Conservation (phyloP, 2,888 invertebrate genomes). For the Theretra japonica region DNA sequence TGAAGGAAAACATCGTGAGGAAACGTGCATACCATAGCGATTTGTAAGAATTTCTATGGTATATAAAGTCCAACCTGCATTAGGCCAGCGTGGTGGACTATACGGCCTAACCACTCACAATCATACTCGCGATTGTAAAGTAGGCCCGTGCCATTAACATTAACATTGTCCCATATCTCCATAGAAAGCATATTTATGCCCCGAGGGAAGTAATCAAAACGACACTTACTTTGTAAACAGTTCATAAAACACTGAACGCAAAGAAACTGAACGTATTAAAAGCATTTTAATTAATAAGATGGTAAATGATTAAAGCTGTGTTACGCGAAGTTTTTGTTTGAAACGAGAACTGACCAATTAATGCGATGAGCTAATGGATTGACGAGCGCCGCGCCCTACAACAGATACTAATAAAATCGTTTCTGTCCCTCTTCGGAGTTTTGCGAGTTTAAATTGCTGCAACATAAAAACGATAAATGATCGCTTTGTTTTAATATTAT, state of each 20-base stretch:
- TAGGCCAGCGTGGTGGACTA: no score
- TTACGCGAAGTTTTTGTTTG: constrained; percentile 8
- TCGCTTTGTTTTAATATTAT: not conserved
- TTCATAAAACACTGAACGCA: not conserved
- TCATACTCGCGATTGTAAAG: no score
- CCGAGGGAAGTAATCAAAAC: not conserved
- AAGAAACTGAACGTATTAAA: not conserved
- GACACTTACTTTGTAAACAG: constrained; percentile 14
- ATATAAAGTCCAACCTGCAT: no score
- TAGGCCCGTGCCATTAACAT: no score
- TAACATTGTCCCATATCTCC: no score
- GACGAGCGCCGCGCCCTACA: not conserved
- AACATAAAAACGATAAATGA: not conserved
- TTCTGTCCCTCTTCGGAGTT: not conserved
- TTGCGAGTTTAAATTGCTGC: not conserved
- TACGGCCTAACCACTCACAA: no score
- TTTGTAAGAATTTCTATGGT: no score
- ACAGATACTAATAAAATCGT: not conserved
- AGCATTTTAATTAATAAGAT: constrained; percentile 18
- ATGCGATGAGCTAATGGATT: not conserved
- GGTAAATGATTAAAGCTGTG: constrained; percentile 10
- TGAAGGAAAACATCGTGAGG: no score
- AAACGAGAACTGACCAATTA: constrained; percentile 22
- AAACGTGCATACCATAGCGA: no score
- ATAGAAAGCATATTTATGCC: no score